Base-by-base conservation (phyloP, 2,113 vertebrate genomes). In the Seriola dumerili region DNA sequence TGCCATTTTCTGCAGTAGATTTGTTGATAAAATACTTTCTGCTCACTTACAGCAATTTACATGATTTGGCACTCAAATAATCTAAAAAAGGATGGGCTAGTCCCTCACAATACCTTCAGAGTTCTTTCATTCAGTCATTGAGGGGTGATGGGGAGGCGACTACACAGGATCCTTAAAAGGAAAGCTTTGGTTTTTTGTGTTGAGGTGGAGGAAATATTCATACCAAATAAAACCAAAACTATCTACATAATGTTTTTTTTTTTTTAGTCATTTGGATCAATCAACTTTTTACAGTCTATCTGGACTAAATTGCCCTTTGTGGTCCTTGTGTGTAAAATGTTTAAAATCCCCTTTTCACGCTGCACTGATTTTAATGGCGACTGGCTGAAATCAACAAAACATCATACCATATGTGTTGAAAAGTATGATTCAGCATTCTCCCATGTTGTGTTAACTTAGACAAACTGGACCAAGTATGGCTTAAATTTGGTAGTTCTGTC, bases 381-480 rank as follows among this genome's bases (percentile, higher is more conserved):
- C 57, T 25, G 8, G 48, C 57, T 78, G 13, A 79, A 72, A 65
- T 21, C 14, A 42, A 66, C 54, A 64, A 72, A 38, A 29, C 34
- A 32, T 64, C 21, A n/a, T n/a, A 75, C 50, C 69, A 71, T 69
- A 82, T 72, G 61, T 81, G 72, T 46, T 19, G n/a, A 63, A 21
- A 86, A 72, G 58, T 65, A 38, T 78, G 73, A 88, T 66, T 75
- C 44, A 66, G 48, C 36, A 32, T 23, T 72, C 52, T 87, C 63
- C 50, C 42, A 16, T 11, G 8, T 40, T 63, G 38, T 7, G 17
- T 54, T 76, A 57, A 70, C 23, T 21, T 32, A 72, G 63, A 71
- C 59, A 71, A 44, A 66, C 50, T 5, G 48, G 36, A 48, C 8
- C 9, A 14, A 57, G 23, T 11, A 5, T n/a, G 19, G 16, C 50